Percentiles rank a stretch among this genome's conserved stretches.
Evolutionary conservation across 2,797 vertebrate species (phyloP).

Genomic region (Rhinatrema bivittatum): DNA sequence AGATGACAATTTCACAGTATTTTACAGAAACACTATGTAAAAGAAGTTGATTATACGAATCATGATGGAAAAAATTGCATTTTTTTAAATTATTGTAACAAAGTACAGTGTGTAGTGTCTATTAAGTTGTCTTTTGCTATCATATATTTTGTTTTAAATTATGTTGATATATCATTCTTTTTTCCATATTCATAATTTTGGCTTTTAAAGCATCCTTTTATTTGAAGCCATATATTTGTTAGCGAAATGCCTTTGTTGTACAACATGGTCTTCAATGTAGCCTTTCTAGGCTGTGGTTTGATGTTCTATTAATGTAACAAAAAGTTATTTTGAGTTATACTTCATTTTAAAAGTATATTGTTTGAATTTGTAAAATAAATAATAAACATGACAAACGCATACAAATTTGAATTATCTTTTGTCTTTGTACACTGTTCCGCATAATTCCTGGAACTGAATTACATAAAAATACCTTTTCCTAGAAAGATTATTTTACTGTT

Average conservation of each 20-base stretch:
- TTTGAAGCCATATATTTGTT: constrained; percentile 19
- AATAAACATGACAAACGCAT: constrained; percentile 27
- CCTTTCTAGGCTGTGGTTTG: constrained; percentile 27
- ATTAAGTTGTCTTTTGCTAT: too few relatives aligned
- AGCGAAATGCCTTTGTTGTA: constrained; percentile 19
- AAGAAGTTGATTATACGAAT: too few relatives aligned
- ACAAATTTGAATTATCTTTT: constrained; percentile 44
- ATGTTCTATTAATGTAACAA: constrained; percentile 31
- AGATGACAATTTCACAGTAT: too few relatives aligned
- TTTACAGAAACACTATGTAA: too few relatives aligned
- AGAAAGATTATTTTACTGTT: constrained; percentile 3
- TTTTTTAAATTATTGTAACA: too few relatives aligned
- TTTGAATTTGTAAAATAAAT: constrained; percentile 55
- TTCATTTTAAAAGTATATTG: constrained; percentile 35
- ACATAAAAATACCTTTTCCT: constrained; percentile 2
- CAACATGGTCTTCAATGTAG: constrained; percentile 26
- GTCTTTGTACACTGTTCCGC: constrained; percentile 33
- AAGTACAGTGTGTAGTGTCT: too few relatives aligned
- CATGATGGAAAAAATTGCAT: too few relatives aligned
- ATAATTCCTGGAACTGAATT: constrained; percentile 15
- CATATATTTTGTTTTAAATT: too few relatives aligned
- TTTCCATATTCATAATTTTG: constrained; percentile 26
- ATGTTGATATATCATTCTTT: too few relatives aligned
- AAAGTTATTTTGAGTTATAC: constrained; percentile 33
- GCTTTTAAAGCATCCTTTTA: constrained; percentile 1